Evolutionary conservation across 2,797 vertebrate genomes (phyloP).

Genomic region (Champsocephalus gunnari): DNA sequence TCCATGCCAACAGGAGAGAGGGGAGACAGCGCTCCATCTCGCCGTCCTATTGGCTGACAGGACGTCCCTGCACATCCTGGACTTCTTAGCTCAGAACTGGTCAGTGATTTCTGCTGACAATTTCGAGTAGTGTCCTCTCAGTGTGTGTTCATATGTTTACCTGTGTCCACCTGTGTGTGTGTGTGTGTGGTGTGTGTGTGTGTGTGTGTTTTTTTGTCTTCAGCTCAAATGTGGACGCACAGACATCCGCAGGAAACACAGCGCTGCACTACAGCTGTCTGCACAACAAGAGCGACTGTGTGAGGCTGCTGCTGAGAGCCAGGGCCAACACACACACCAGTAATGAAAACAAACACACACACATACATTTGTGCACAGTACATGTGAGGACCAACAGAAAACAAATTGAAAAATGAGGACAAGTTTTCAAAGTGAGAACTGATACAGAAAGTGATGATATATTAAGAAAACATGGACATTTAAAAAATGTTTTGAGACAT

Average conservation of each 20-base stretch:
- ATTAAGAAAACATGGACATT: background rate
- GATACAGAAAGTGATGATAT: background rate
- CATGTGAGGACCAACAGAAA: background rate
- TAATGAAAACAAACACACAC: conserved; percentile 64
- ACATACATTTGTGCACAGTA: background rate
- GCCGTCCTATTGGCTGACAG: conserved; percentile 87
- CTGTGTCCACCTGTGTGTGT: background rate
- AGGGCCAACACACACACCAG: conserved; percentile 86
- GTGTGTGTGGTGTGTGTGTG: background rate
- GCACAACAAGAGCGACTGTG: conserved; percentile 88
- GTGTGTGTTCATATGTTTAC: background rate
- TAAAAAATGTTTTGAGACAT: accelerated
- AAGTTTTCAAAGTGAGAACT: too few species aligned
- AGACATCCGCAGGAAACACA: conserved; percentile 84
- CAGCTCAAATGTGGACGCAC: conserved; percentile 83
- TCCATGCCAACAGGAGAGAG: conserved; percentile 82
- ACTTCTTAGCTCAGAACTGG: conserved; percentile 89
- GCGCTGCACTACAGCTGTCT: conserved; percentile 88
- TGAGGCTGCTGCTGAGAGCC: conserved; percentile 88
- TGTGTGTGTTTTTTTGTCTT: background rate
- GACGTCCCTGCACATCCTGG: conserved; percentile 88
- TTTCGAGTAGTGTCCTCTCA: background rate
- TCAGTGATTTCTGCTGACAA: conserved; percentile 28
- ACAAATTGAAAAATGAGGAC: background rate
- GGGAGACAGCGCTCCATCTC: conserved; percentile 88